Evolutionary conservation across 1,140 invertebrate species (phyloP).

Genomic region (Zaprionus gabonicus): DNA sequence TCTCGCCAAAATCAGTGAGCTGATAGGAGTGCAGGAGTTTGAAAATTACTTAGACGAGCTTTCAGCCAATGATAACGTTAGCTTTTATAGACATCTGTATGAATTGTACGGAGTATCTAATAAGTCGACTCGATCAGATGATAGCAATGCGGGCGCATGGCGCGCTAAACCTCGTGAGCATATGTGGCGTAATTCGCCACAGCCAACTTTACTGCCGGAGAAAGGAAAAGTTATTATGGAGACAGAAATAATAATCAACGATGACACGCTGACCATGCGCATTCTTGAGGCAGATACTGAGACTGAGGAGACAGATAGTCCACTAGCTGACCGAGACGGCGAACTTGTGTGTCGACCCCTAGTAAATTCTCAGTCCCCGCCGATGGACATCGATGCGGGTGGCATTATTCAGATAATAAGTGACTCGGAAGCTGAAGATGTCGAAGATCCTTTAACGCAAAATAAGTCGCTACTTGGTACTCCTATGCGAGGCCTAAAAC

Average conservation of each 20-base stretch:
- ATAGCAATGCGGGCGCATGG: constrained; percentile 59
- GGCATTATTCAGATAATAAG: constrained; percentile 86
- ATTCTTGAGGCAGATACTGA: constrained; percentile 88
- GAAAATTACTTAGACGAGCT: constrained; percentile 84
- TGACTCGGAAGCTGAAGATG: constrained; percentile 86
- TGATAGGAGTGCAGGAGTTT: constrained; percentile 88
- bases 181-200: constrained; percentile 51
- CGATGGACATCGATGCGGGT: constrained; percentile 59
- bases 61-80: constrained; percentile 85
- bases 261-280: constrained; percentile 92
- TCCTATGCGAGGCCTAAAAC: constrained; percentile 85
- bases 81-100: constrained; percentile 88
- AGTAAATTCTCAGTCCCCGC: constrained; percentile 49
- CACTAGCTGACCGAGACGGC: constrained; percentile 81
- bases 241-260: constrained; percentile 91
- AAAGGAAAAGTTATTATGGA: constrained; percentile 89
- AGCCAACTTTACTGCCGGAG: constrained; percentile 32
- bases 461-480: constrained; percentile 51
- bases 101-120: constrained; percentile 86
- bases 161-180: constrained; percentile 60
- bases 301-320: constrained; percentile 72
- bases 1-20: constrained; percentile 88
- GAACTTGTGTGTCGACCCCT: constrained; percentile 63
- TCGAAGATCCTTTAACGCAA: constrained; percentile 25
- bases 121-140: constrained; percentile 47